Evolutionary conservation across 2,888 invertebrate species (phyloP).

Genomic region (Macroteleia sp.): DNA sequence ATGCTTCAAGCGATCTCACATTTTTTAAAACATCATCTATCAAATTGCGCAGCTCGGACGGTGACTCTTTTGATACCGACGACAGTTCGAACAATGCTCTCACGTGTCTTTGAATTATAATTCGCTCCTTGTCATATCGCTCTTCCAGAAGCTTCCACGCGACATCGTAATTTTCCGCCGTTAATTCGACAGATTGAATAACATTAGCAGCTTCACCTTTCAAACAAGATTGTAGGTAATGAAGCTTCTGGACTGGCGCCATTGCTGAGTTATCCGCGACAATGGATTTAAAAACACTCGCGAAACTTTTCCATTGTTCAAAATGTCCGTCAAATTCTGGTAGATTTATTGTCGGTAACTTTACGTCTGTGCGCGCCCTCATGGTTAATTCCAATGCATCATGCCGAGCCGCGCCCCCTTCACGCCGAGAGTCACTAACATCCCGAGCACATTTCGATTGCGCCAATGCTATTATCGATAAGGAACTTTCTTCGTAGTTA

Average conservation of each 20-base stretch:
- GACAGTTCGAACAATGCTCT: neutral
- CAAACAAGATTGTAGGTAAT: neutral
- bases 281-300: neutral
- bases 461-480: too few species aligned
- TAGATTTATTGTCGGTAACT: neutral
- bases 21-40: neutral
- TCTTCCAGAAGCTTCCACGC: constrained; percentile 2
- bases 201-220: constrained; percentile 2
- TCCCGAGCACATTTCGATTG: neutral
- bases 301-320: neutral
- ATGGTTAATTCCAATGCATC: neutral
- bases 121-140: constrained; percentile 1
- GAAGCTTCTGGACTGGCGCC: neutral
- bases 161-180: neutral
- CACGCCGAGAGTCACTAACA: too few species aligned
- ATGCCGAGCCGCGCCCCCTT: too few species aligned
- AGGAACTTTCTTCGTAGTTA: neutral
- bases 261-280: neutral
- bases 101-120: constrained; percentile 8
- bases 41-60: neutral
- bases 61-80: neutral
- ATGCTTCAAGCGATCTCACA: constrained; percentile 12
- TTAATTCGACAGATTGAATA: neutral
- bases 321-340: neutral
- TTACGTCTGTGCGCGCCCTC: neutral